A percentile compares a stretch with the other conserved stretches of the same genome.
These are phyloP conservation scores for Chromobotia macracanthus DNA, from an alignment of 2,797 vertebrate species.

Conservation along the genomic window DNA sequence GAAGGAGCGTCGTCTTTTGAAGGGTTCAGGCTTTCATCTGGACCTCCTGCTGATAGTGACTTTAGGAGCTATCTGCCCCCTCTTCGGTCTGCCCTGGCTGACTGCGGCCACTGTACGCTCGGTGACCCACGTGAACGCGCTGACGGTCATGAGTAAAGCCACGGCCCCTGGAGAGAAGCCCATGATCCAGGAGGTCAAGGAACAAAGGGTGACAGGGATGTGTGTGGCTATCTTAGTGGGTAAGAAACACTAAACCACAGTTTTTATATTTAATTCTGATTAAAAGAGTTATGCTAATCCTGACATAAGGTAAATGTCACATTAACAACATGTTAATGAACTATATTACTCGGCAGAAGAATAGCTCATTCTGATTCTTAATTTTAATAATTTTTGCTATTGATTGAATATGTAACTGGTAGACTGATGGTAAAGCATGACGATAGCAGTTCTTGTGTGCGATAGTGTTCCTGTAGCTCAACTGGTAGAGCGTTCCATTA, in stretches of 20 bases:
- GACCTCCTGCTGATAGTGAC: slow-evolving; percentile 94
- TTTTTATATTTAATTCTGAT: not conserved
- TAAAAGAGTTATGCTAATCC: no score
- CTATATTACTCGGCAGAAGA: no score
- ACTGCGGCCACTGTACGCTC: slow-evolving; percentile 94
- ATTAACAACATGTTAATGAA: no score
- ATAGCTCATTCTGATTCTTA: no score
- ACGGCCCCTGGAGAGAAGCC: slow-evolving; percentile 94
- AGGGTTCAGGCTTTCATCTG: slow-evolving; percentile 96
- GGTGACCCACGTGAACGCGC: slow-evolving; percentile 93
- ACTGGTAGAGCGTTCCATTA: no score
- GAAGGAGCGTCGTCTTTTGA: slow-evolving; percentile 90
- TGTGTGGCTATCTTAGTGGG: slow-evolving; percentile 89
- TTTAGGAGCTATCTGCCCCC: slow-evolving; percentile 90
- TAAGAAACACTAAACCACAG: slow-evolving; percentile 67
- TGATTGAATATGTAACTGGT: no score
- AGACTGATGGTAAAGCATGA: no score
- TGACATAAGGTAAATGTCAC: no score
- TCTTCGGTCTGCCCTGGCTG: slow-evolving; percentile 96
- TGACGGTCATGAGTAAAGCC: slow-evolving; percentile 97
- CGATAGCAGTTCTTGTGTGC: no score
- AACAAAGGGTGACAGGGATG: slow-evolving; percentile 90
- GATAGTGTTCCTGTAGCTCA: no score
- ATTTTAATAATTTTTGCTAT: no score
- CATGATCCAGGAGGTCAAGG: slow-evolving; percentile 86